These are phyloP conservation scores for Cyclargus thomasi DNA, from an alignment of 1,140 invertebrate species.

Conservation along the genomic window DNA sequence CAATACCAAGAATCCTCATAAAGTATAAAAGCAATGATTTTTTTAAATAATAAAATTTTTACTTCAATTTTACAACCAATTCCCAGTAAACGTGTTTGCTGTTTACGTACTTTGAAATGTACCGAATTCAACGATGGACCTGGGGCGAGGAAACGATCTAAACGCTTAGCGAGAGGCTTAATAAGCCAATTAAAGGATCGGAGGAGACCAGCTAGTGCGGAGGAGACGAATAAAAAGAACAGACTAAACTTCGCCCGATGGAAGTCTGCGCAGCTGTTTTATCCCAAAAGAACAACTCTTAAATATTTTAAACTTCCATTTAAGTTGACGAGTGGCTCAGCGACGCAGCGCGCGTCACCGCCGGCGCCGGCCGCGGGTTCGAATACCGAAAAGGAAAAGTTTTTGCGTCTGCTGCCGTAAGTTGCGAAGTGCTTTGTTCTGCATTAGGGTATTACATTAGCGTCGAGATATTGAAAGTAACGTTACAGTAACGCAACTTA, in stretches of 20 bases:
- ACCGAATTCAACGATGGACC: background rate
- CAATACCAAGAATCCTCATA: background rate
- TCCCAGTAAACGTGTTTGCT: background rate
- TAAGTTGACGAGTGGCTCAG: background rate
- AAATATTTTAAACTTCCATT: conserved; percentile 19
- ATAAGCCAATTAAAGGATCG: conserved; percentile 46
- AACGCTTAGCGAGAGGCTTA: conserved; percentile 17
- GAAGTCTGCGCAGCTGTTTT: conserved; percentile 38
- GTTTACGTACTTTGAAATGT: background rate
- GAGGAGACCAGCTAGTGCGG: conserved; percentile 34
- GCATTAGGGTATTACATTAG: background rate
- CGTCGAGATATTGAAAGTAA: background rate
- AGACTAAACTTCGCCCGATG: conserved; percentile 33
- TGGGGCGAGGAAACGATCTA: background rate
- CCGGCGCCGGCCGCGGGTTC: background rate
- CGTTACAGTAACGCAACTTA: background rate
- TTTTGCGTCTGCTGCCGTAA: background rate
- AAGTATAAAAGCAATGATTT: background rate
- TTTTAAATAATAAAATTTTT: background rate
- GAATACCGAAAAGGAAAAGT: background rate
- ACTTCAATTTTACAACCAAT: background rate
- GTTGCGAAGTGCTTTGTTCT: background rate
- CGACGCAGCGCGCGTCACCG: background rate
- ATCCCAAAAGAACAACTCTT: conserved; percentile 3
- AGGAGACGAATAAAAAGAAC: conserved; percentile 39